Base-by-base conservation (phyloP, 2,888 invertebrate species). In the Tyria jacobaeae region DNA sequence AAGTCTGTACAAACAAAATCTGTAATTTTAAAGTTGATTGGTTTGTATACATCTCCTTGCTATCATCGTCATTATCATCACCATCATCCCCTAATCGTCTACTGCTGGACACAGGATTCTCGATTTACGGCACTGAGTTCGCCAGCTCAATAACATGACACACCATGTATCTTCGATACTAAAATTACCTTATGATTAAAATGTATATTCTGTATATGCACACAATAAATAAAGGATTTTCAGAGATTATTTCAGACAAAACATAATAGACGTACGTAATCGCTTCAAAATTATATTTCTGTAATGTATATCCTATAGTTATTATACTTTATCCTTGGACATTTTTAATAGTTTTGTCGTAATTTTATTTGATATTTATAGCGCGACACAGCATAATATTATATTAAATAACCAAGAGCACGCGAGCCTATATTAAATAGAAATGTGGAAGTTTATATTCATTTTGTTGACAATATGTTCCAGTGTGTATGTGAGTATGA, bases 401-500 rank as follows among this genome's bases (percentile, higher is more conserved):
- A 34, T 21, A 52, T 48, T 21, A 24, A 21, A 25, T 55, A 35
- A 48, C 17, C 1, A 7, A 35, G 25, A 21, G 10, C 37, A 52
- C 50, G n/a, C 34, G 21, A 31, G 14, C 37, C 3, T 31, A 31
- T 7, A 14, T 31, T 48, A 10, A 34, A 35, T 31, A 10, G 12
- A 55, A 37, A 74, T 78, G 73, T 64, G 67, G 63, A 57, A 54
- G 48, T 60, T 68, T 50, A 17, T 60, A 34, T 51, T 68, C 27
- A 49, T 75, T 10, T 24, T 72, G 6, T 57, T 71, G 5, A 56
- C 64, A 52, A 25, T 79, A 31, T 70, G 70, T 44, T 57, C 64
- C 27, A 62, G 68, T 60, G 62, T 56, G 24, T 68, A 62, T 47
- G 81, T 81, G 66, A 79, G 78, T 80, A 60, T 48, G 25, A 37